Base-by-base conservation (phyloP, 2,888 invertebrate species). In the Anarsia innoxiella region DNA sequence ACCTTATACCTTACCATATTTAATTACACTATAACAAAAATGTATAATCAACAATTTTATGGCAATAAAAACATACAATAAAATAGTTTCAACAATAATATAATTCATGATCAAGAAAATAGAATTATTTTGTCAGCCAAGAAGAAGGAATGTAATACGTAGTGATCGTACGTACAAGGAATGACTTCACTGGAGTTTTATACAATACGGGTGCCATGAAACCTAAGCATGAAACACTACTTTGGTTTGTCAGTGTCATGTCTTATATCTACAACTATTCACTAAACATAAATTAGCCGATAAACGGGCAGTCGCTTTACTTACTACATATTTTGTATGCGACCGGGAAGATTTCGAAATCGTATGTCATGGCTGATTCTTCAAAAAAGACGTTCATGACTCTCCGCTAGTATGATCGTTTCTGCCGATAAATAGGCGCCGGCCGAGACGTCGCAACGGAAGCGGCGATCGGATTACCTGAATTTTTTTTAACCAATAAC, bases 81-180 rank as follows among this genome's bases (percentile, higher is more conserved):
- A 48, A 41, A 49, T 42, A 46, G 38, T 36, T 39, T 40, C 32
- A 45, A 45, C 45, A 45, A 42, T 44, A 33, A 46, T 46, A 39
- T 33, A 42, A 39, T 46, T 39, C 37, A 46, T 34, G 34, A 35
- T 44, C 16, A 41, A 42, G 37, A 43, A 42, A 38, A 40, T 35
- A 37, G 31, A 23, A 37, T 36, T 34, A 12, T 30, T 35, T 36
- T 29, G 34, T 39, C 16, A 34, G 36, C 34, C 31, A 30, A 45
- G 31, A 32, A 44, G 6, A 49, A 48, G 60, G 62, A 65, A 65
- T 65, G 62, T 56, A 52, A 55, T 56, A 60, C 48, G 40, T 37
- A 42, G 43, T 32, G 43, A 39, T 41, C 45, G 31, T 36, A 39
- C 12, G 36, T 23, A 28, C 37, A 39, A 59, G 62, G 65, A 65